Evolutionary conservation across 1,140 invertebrate genomes (phyloP).

Genomic region (Goniozus legneri): DNA sequence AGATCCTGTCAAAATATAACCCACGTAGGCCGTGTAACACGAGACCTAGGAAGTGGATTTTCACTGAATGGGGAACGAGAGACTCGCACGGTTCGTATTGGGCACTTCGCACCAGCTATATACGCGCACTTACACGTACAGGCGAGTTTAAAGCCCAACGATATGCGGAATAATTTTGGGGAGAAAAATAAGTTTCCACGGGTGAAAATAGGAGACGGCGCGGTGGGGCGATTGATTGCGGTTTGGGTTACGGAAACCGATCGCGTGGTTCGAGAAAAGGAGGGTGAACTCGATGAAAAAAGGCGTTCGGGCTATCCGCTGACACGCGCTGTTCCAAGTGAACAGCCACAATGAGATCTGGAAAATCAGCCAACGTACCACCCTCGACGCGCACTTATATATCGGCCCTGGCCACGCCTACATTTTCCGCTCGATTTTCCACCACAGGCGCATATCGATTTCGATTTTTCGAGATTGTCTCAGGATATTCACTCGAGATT

Average conservation of each 20-base stretch:
- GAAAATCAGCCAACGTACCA: too few species aligned
- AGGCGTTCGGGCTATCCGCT: constrained; percentile 4
- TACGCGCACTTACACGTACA: too few species aligned
- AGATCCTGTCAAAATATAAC: constrained; percentile 54
- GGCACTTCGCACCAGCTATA: too few species aligned
- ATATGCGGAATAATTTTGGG: too few species aligned
- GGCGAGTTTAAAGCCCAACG: too few species aligned
- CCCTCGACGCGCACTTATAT: too few species aligned
- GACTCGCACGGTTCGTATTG: too few species aligned
- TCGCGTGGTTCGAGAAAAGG: background rate
- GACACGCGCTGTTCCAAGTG: constrained; percentile 37
- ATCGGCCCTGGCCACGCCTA: background rate
- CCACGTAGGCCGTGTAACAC: constrained; percentile 45
- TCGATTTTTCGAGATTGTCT: background rate
- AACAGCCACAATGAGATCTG: too few species aligned
- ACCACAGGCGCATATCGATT: background rate
- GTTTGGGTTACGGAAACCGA: constrained; percentile 41
- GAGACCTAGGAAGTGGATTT: constrained; percentile 53
- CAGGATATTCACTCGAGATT: too few species aligned
- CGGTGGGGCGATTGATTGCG: constrained; percentile 30
- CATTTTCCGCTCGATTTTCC: constrained; percentile 6
- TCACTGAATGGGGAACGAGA: constrained; percentile 43
- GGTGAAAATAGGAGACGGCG: constrained; percentile 2
- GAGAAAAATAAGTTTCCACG: constrained; percentile 41
- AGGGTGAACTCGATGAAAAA: constrained; percentile 1